These are phyloP conservation scores for Macquaria australasica DNA, from an alignment of 2,113 vertebrate species.

Conservation along the genomic window DNA sequence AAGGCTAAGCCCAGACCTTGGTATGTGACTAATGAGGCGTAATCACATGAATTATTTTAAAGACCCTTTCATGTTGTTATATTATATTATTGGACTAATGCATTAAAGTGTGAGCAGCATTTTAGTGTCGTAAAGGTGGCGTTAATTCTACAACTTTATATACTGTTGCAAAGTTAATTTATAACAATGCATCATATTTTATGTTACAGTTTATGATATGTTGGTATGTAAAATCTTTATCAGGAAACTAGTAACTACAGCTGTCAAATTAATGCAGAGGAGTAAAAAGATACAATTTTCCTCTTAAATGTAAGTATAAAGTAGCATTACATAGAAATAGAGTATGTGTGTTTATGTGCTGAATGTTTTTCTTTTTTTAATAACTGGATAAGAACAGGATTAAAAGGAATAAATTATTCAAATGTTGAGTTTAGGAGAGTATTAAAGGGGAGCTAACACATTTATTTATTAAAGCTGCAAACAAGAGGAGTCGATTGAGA, in stretches of 20 bases:
- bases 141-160: no score
- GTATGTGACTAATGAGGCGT: not conserved
- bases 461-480: not conserved
- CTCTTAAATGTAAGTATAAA: not conserved
- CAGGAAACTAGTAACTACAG: not conserved
- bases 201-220: not conserved
- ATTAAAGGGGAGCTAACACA: not conserved
- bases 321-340: not conserved
- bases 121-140: not conserved
- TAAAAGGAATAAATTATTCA: not conserved
- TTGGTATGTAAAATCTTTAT: not conserved
- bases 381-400: not conserved
- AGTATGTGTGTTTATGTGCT: not conserved
- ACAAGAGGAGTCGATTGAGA: not conserved
- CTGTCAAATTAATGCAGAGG: not conserved
- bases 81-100: not conserved
- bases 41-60: not conserved
- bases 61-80: not conserved
- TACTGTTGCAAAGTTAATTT: not conserved
- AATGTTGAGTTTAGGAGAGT: not conserved
- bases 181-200: not conserved
- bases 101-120: not conserved
- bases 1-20: not conserved
- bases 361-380: not conserved
- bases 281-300: not conserved